Evolutionary conservation across 2,113 vertebrate species (phyloP), one percentile per base, ranked within the genome.

Genomic region (Thalassoma bifasciatum): DNA sequence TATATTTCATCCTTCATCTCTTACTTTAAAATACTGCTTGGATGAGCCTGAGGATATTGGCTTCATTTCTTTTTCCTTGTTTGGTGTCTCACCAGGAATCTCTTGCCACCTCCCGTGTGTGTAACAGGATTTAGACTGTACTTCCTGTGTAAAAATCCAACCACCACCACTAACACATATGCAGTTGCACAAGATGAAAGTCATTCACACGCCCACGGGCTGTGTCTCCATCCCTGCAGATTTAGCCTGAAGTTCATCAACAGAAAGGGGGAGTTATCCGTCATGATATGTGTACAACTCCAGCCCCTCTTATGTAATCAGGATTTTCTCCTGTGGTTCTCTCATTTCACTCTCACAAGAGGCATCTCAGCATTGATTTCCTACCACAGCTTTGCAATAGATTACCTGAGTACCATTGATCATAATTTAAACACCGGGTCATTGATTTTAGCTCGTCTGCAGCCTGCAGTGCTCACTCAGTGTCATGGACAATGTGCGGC

Each of bases 361-460:
- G 12, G 58, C 40, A 53, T 62, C 61, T 46, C 34, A 53, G 52
- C 53, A 63, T 75, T 63, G 72, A 79, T 83, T 70, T 26, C 23
- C 24, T 37, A 54, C 36, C 5, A 38, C 11, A 44, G 19, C 30
- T 69, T 47, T 54, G n/a, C 62, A 77, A 77, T 75, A 60, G 30
- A 78, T 85, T 75, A 54, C 23, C 24, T 37, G 17, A 66, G 38
- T 59, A 50, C 51, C 51, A 30, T 23, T 78, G 49, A 62, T 76
- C 63, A 76, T 77, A 74, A 83, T 68, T 81, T 81, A 74, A 83
- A 81, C 54, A 65, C 0, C 0, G 69, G 42, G 37, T 47, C 68
- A 72, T 72, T 69, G 75, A 74, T 77, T 80, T 67, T 24, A 37
- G 50, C 24, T 40, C 3, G 1, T 68, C 66, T 72, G 51, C 66